Percentiles rank a stretch among this genome's conserved stretches.
These are phyloP conservation scores for Sphinx pinastri DNA, from an alignment of 2,888 invertebrate species.

Conservation along the genomic window DNA sequence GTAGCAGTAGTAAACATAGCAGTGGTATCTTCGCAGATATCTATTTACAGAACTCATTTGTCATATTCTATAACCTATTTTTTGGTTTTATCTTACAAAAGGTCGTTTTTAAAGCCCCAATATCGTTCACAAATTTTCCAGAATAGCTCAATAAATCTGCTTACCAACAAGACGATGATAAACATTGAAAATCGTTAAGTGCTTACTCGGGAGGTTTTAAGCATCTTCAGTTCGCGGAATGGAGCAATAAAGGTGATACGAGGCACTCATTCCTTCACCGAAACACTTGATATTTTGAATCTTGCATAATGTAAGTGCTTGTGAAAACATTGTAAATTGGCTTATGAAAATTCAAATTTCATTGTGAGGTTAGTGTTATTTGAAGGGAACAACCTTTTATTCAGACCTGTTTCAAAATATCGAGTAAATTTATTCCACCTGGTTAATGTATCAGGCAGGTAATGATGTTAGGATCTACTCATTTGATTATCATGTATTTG, in stretches of 20 bases:
- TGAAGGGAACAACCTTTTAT: neutral
- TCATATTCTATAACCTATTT: no score
- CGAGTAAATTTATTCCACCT: no score
- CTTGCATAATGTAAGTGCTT: constrained; percentile 21
- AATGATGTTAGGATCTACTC: no score
- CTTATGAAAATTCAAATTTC: constrained; percentile 16
- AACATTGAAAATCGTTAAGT: constrained; percentile 16
- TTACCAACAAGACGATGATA: neutral
- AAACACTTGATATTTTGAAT: constrained; percentile 6
- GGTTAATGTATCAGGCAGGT: no score
- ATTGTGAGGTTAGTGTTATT: neutral
- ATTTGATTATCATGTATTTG: no score
- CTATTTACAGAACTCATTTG: no score
- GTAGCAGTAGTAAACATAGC: no score
- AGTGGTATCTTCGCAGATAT: no score
- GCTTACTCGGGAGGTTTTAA: constrained; percentile 14
- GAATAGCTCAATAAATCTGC: neutral
- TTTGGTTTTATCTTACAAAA: no score
- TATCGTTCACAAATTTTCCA: no score
- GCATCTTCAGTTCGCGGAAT: constrained; percentile 16
- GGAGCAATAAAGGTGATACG: constrained; percentile 24
- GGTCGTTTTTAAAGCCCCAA: no score
- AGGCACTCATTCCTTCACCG: neutral
- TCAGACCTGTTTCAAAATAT: no score
- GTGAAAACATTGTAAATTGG: constrained; percentile 9